phyloP scores from a whole-genome alignment of 2,888 invertebrate species.

The Steinernema hermaphroditum region DNA sequence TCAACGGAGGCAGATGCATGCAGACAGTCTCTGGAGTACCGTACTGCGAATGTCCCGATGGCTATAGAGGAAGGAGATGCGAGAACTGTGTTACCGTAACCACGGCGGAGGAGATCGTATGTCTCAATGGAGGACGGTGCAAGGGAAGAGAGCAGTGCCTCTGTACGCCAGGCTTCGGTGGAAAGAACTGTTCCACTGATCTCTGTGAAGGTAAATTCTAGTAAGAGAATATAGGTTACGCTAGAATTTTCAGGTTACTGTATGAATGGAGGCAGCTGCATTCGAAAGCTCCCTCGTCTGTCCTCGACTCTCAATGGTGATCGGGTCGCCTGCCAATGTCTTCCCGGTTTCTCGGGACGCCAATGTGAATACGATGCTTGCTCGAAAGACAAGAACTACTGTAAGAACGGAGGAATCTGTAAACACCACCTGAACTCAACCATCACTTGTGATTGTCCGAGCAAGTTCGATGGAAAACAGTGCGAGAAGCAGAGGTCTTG shows the following conservation, averaged over 20 bases:
- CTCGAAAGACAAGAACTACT: constrained; percentile 68
- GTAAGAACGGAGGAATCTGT: constrained; percentile 71
- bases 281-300: constrained; percentile 45
- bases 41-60: constrained; percentile 40
- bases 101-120: constrained; percentile 30
- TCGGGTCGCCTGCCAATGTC: constrained; percentile 70
- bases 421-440: not conserved
- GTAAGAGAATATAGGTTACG: constrained; percentile 7
- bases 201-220: constrained; percentile 33
- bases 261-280: constrained; percentile 68
- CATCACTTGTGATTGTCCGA: constrained; percentile 31
- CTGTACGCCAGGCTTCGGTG: constrained; percentile 70
- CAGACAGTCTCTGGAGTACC: constrained; percentile 67
- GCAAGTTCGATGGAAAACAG: constrained; percentile 27
- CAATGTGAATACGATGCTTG: constrained; percentile 74
- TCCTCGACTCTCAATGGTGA: constrained; percentile 30
- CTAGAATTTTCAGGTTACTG: constrained; percentile 64
- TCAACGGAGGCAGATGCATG: constrained; percentile 73
- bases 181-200: constrained; percentile 38
- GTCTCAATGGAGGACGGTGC: constrained; percentile 37
- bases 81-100: constrained; percentile 47
- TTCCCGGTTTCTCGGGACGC: constrained; percentile 71
- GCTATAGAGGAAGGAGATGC: constrained; percentile 43
- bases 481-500: constrained; percentile 36
- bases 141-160: constrained; percentile 67